phyloP scores from a whole-genome alignment of 2,113 vertebrate species.

The Lucifuga dentata region DNA sequence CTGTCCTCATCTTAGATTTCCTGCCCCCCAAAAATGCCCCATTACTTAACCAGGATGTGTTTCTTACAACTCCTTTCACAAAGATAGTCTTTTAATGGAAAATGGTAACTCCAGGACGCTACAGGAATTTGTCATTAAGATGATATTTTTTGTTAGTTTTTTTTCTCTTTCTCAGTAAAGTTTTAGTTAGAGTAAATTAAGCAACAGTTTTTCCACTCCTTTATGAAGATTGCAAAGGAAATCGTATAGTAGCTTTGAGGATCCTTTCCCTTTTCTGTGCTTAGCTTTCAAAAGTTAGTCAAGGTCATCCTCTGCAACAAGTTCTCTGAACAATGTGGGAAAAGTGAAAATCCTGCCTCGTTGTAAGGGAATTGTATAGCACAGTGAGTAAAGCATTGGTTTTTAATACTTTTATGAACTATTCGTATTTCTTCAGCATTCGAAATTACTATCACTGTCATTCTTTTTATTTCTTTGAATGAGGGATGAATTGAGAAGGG shows the following conservation, averaged over 20 bases:
- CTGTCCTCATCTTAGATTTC: neutral
- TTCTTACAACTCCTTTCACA: slow-evolving; percentile 23
- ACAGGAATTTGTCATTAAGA: neutral
- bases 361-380: slow-evolving; percentile 1
- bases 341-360: slow-evolving; percentile 7
- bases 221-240: slow-evolving; percentile 1
- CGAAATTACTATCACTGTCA: slow-evolving; percentile 4
- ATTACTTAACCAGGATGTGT: slow-evolving; percentile 40
- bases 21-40: slow-evolving; percentile 25
- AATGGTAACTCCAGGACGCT: slow-evolving; percentile 25
- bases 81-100: slow-evolving; percentile 37
- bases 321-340: slow-evolving; percentile 25
- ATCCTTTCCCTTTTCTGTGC: neutral
- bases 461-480: slow-evolving; percentile 36
- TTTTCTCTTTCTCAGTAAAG: slow-evolving; percentile 21
- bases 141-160: neutral
- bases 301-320: slow-evolving; percentile 32
- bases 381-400: slow-evolving; percentile 10
- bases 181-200: slow-evolving; percentile 6
- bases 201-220: slow-evolving; percentile 2
- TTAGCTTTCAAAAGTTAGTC: slow-evolving; percentile 6
- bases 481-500: neutral
- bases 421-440: slow-evolving; percentile 22
- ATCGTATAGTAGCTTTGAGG: neutral
- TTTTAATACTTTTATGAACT: no score